These are phyloP conservation scores for Linnaemya tessellans DNA, from an alignment of 2,888 invertebrate species.

Conservation along the genomic window DNA sequence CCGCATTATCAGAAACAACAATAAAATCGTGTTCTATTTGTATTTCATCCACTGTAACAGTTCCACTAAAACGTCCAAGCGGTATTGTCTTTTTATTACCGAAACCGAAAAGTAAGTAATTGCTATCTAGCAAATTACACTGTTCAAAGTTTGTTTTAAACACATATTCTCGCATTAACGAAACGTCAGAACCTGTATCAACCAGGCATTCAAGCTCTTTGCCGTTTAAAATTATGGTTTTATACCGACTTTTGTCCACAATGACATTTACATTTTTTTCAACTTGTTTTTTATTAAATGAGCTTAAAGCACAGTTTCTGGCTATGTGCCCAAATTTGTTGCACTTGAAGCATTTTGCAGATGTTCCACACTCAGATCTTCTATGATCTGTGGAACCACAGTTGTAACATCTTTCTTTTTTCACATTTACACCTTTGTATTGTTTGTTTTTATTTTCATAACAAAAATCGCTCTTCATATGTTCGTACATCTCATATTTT, in stretches of 20 bases:
- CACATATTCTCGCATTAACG: not conserved
- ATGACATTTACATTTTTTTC: slow-evolving; percentile 11
- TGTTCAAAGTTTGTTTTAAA: not conserved
- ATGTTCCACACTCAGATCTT: slow-evolving; percentile 26
- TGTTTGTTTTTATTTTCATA: slow-evolving; percentile 22
- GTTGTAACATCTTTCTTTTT: slow-evolving; percentile 43
- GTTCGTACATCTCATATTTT: slow-evolving; percentile 35
- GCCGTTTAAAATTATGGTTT: not conserved
- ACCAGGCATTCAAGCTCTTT: slow-evolving; percentile 37
- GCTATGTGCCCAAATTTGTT: slow-evolving; percentile 13
- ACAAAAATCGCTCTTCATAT: slow-evolving; percentile 15
- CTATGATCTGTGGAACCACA: slow-evolving; percentile 40
- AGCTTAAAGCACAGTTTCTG: not conserved
- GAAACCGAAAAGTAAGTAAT: slow-evolving; percentile 22
- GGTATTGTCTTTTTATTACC: slow-evolving; percentile 38
- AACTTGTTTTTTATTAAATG: slow-evolving; percentile 13
- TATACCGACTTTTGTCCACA: slow-evolving; percentile 4
- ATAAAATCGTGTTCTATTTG: slow-evolving; percentile 50
- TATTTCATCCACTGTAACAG: slow-evolving; percentile 10
- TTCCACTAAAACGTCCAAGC: slow-evolving; percentile 14
- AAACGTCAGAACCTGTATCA: slow-evolving; percentile 41
- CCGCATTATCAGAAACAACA: slow-evolving; percentile 43
- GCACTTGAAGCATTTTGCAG: slow-evolving; percentile 28
- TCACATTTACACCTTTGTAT: not conserved
- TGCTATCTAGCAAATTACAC: not conserved